phyloP scores from a whole-genome alignment of 2,113 vertebrate genomes.

The Erythrocebus patas region DNA sequence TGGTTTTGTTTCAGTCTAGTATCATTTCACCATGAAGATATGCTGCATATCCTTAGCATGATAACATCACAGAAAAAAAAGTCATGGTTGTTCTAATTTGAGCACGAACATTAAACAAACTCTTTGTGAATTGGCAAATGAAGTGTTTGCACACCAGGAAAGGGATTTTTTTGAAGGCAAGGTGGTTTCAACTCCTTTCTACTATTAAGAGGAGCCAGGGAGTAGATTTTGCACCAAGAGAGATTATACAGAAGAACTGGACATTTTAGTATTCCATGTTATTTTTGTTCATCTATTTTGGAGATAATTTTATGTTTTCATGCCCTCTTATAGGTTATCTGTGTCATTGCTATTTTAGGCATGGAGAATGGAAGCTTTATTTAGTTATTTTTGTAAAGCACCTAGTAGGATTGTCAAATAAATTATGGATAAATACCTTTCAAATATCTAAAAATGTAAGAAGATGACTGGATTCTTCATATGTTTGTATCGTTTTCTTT shows the following conservation, averaged over 20 bases:
- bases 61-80: slow-evolving; percentile 23
- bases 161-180: background rate
- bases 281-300: background rate
- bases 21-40: background rate
- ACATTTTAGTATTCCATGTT: background rate
- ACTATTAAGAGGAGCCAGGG: background rate
- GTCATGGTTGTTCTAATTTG: slow-evolving; percentile 2
- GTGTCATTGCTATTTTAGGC: background rate
- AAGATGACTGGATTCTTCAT: background rate
- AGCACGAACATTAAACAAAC: background rate
- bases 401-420: background rate
- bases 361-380: background rate
- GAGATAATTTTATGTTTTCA: background rate
- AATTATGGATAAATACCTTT: background rate
- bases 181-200: background rate
- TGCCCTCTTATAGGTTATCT: background rate
- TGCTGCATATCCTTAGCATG: background rate
- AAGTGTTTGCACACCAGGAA: background rate
- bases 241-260: background rate
- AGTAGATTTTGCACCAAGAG: background rate
- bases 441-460: background rate
- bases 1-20: background rate
- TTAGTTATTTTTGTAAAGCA: background rate
- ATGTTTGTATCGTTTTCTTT: background rate
- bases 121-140: slow-evolving; percentile 25